Evolutionary conservation across 2,888 invertebrate species (phyloP), one percentile per base, ranked within the genome.

Genomic region (Dasypogon diadema): DNA sequence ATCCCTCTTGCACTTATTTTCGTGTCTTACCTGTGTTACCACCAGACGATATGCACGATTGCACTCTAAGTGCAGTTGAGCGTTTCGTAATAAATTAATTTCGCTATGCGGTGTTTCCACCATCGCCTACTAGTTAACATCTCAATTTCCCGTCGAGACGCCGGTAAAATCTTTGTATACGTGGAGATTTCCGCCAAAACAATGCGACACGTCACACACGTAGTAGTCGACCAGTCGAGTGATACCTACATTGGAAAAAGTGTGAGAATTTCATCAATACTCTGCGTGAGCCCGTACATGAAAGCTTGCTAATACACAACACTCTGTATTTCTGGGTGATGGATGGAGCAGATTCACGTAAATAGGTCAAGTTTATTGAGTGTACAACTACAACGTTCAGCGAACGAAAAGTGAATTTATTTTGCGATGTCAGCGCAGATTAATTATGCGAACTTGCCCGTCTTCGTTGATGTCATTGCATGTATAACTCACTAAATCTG

Each of bases 381-480:
- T 14, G 48, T 8, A 30, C 30, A 8, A 30, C 30, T 3, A 30
- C 30, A 8, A 30, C 30, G 30, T 30, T 5, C 30, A 2, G 48
- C 48, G 48, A 3, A 14, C 48, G 48, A 48, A 12, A 48, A 48
- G 48, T 48, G 4, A 68, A 68, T 68, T 21, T n/a, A 48, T 22
- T 70, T 70, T 12, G 30, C 10, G 70, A 30, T 70, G 70, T 70
- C 70, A 54, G 34, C 70, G 54, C 54, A 70, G 54, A 70, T 70
- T 70, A 70, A 70, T 70, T 70, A 70, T 54, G 54, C 70, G 70
- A 34, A 34, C 30, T 51, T 54, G 51, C 30, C 30, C 70, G 70
- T 54, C 54, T 46, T 14, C 26, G 24, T 26, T 46, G 65, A 48
- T 68, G 65, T 48, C 65, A 68, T 48, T 68, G 48, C 21, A 48